These are phyloP conservation scores for Epinotia nisella DNA, from an alignment of 2,888 invertebrate genomes.

Conservation along the genomic window DNA sequence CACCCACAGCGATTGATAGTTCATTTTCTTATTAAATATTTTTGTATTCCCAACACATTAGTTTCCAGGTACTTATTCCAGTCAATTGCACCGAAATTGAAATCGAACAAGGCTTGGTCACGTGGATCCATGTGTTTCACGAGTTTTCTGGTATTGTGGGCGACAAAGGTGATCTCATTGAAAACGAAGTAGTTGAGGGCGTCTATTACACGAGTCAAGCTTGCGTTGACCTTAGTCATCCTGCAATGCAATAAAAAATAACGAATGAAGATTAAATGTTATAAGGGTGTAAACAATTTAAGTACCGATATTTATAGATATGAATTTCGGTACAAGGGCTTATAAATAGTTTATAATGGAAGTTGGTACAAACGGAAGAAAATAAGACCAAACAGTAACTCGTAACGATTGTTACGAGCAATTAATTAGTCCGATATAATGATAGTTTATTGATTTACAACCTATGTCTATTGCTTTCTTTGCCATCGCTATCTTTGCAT, in stretches of 20 bases:
- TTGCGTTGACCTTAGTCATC: constrained; percentile 23
- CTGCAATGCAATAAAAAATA: constrained; percentile 32
- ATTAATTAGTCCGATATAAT: no score
- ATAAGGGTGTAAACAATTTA: no score
- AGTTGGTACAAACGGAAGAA: no score
- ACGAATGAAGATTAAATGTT: background rate
- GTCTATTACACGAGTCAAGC: background rate
- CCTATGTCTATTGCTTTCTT: no score
- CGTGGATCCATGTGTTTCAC: constrained; percentile 17
- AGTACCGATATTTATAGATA: no score
- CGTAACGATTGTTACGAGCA: no score
- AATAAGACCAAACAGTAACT: no score
- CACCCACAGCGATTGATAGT: background rate
- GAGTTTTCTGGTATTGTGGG: constrained; percentile 39
- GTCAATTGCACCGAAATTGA: constrained; percentile 37
- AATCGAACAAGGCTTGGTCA: constrained; percentile 44
- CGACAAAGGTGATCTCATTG: constrained; percentile 41
- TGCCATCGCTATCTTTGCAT: no score
- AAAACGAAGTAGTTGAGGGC: constrained; percentile 35
- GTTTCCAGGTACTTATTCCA: constrained; percentile 45
- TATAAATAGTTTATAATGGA: no score
- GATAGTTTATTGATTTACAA: no score
- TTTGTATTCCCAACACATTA: constrained; percentile 37
- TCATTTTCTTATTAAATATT: constrained; percentile 16
- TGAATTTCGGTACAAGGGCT: no score